phyloP scores from a whole-genome alignment of 2,113 vertebrate species.

The Aegotheles bennettii region DNA sequence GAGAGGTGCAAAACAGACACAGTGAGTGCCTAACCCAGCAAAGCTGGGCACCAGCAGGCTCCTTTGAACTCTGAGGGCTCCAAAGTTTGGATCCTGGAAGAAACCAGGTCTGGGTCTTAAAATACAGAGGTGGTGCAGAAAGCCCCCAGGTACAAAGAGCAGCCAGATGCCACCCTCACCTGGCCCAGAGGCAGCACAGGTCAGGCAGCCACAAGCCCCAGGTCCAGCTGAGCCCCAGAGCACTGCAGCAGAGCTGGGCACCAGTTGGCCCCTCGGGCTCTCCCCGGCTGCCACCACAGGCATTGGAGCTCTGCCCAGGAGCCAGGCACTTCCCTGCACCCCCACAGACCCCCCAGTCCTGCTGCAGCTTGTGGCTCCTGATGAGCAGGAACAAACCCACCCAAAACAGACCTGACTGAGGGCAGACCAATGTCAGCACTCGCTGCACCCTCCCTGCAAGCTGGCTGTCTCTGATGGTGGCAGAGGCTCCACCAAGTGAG shows the following conservation, averaged over 20 bases:
- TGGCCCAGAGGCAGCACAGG: neutral
- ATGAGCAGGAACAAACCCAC: neutral
- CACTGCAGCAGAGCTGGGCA: rapidly evolving
- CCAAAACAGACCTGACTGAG: neutral
- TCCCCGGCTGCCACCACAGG: neutral
- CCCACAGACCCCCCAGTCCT: rapidly evolving
- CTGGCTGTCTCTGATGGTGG: neutral
- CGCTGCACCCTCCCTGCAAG: neutral
- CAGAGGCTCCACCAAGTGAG: neutral
- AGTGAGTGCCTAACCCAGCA: neutral
- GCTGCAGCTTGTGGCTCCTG: neutral
- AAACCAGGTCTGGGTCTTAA: neutral
- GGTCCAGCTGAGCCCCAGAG: neutral
- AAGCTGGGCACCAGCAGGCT: neutral
- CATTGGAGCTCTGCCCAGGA: neutral
- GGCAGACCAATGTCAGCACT: neutral
- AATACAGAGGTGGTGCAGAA: neutral
- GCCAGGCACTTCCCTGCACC: neutral
- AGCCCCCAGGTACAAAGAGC: neutral
- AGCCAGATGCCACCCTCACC: neutral
- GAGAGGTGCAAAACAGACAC: neutral
- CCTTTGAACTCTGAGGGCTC: neutral
- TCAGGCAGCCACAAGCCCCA: neutral
- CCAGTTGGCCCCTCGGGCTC: neutral
- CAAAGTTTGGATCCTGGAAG: neutral